Base-by-base conservation (phyloP, 2,113 vertebrate species). In the Atlantisia rogersi region DNA sequence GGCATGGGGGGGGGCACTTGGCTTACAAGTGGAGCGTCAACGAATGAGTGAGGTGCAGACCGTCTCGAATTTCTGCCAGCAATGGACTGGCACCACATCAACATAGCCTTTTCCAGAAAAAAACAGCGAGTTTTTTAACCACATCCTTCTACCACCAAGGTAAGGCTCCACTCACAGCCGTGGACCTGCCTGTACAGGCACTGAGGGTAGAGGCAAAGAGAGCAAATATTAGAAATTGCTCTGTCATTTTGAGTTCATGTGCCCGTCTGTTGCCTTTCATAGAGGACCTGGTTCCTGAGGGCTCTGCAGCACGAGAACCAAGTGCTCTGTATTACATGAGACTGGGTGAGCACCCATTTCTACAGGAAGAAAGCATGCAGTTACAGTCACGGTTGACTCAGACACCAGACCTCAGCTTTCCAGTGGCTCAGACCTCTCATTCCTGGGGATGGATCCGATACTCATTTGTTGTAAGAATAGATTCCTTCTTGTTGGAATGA, bases 151-250 rank as follows among this genome's bases (percentile, higher is more conserved):
- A 65, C 88, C 80, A 86, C 53, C 31, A 65, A 78, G 40, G 86
- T 83, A 82, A 58, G 69, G 56, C 64, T 82, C 21, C 64, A 31
- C 87, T 94, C 58, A 46, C 21, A 79, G 74, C 58, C 19, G 12
- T 32, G 65, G 92, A 88, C 92, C 73, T 96, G 94, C 63, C 91
- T 10, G 22, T 89, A 82, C 88, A 97, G 75, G 86, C 44, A 55
- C 55, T 50, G 53, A 48, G 12, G n/a, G 22, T 40, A 94, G 73
- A 84, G 44, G 50, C 16, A 58, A 90, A 88, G 32, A 91, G 68
- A 87, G 48, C 53, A 93, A 95, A 91, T 91, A 65, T 11, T 64
- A 87, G 65, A 82, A 93, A 87, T 68, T 0, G 0, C 15, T n/a
- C 73, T 86, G 77, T 86, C 74, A 84, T 65, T 93, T 62, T 86